Conservation (phyloP, 2,888 invertebrate species). For the Chrysolina americana region DNA sequence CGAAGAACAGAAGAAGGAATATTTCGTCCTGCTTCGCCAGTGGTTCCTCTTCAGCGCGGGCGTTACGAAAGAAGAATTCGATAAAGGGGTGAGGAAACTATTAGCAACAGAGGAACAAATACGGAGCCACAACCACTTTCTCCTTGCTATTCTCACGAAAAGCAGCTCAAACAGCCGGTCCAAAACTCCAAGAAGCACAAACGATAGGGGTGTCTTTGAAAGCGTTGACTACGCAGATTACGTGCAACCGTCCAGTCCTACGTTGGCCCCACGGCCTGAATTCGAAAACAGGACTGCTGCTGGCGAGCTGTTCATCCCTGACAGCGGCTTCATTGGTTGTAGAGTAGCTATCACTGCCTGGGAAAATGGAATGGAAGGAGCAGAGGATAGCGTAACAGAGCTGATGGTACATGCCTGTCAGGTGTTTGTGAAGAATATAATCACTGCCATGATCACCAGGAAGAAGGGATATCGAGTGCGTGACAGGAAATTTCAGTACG, state of each 20-base stretch:
- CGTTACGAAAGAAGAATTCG: conserved; percentile 88
- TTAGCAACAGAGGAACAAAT: conserved; percentile 80
- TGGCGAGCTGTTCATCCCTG: conserved; percentile 87
- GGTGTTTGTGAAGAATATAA: conserved; percentile 85
- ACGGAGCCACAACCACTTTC: conserved; percentile 87
- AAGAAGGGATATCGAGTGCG: conserved; percentile 85
- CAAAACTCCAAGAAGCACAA: conserved; percentile 36
- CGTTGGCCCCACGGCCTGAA: conserved; percentile 61
- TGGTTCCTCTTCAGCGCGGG: conserved; percentile 79
- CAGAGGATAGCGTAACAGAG: conserved; percentile 87
- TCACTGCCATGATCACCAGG: conserved; percentile 84
- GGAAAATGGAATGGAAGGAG: conserved; percentile 90
- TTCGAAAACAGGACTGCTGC: conserved; percentile 74
- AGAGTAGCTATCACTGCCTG: conserved; percentile 89
- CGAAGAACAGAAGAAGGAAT: conserved; percentile 78
- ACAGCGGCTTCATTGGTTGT: conserved; percentile 86
- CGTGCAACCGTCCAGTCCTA: conserved; percentile 73
- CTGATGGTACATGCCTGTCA: conserved; percentile 87
- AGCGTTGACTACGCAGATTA: conserved; percentile 74
- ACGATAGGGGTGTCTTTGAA: conserved; percentile 72
- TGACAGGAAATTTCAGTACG: conserved; percentile 83
- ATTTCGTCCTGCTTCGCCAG: conserved; percentile 81
- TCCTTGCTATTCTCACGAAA: conserved; percentile 77
- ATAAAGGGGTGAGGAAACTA: conserved; percentile 82
- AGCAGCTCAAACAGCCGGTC: conserved; percentile 69